phyloP scores from a whole-genome alignment of 2,113 vertebrate species.

The Salvelinus alpinus region DNA sequence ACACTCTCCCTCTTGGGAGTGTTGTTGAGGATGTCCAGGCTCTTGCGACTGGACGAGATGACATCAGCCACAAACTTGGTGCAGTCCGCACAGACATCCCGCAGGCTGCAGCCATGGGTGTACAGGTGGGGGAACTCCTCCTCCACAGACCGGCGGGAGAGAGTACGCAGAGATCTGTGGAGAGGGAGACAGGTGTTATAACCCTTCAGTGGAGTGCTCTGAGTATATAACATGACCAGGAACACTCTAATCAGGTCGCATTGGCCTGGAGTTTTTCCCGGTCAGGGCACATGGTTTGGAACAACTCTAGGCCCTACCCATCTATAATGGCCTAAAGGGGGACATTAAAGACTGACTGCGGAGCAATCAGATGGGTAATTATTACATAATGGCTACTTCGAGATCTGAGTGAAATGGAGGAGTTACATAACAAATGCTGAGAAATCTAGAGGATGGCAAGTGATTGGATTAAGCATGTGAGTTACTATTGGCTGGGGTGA shows the following conservation, averaged over 20 bases:
- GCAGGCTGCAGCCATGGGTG: slow-evolving; percentile 84
- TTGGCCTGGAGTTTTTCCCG: too few relatives aligned
- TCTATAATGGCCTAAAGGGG: neutral
- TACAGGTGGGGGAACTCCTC: slow-evolving; percentile 95
- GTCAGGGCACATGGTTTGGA: too few relatives aligned
- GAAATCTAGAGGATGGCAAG: too few relatives aligned
- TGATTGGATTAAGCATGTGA: too few relatives aligned
- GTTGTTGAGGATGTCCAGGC: slow-evolving; percentile 86
- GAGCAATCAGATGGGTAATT: slow-evolving; percentile 54
- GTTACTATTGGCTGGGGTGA: too few relatives aligned
- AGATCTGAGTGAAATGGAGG: slow-evolving; percentile 21
- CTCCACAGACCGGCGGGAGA: slow-evolving; percentile 82
- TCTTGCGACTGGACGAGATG: slow-evolving; percentile 88
- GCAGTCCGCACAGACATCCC: slow-evolving; percentile 88
- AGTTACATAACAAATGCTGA: neutral
- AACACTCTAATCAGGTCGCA: too few relatives aligned
- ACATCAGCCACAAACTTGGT: slow-evolving; percentile 88
- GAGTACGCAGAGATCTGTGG: slow-evolving; percentile 80
- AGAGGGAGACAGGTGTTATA: neutral
- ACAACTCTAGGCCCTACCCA: too few relatives aligned
- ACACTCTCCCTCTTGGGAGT: slow-evolving; percentile 72
- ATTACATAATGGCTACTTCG: slow-evolving; percentile 51
- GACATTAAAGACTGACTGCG: slow-evolving; percentile 24
- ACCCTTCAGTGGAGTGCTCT: neutral
- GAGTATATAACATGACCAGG: neutral